Base-by-base conservation (phyloP, 2,113 vertebrate genomes). In the Lanius collurio region DNA sequence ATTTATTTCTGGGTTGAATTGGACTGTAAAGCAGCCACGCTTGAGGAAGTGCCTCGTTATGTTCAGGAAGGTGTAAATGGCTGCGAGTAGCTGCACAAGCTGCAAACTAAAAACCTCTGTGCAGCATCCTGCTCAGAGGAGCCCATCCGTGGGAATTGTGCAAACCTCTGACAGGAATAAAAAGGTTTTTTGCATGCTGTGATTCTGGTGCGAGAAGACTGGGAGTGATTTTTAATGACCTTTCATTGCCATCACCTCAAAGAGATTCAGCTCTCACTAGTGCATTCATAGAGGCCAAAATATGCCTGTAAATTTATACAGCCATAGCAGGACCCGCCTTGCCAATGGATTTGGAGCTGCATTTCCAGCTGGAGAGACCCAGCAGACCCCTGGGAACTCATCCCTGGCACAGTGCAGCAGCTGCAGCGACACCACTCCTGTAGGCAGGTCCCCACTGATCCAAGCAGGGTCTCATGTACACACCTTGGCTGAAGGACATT, bases 21-120 rank as follows among this genome's bases (percentile, higher is more conserved):
- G 62, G 74, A 60, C 89, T 91, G 79, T 92, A 68, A 60, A 95
- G 79, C 65, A 62, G 87, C 87, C 75, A 87, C 4, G 5, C 91
- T 93, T 78, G 76, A 89, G 89, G 47, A 92, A 60, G 80, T 89
- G 67, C 53, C 83, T 77, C 33, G 28, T 56, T 56, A 53, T 20
- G 74, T 86, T 73, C 81, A 57, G 73, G 39, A 90, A 95, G 91
- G 94, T 94, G 87, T 65, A 92, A 94, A 76, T 64, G 91, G 87
- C 67, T 63, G 81, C 37, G 2, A 41, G 70, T 50, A 71, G 53
- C 63, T 65, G 90, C 87, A 47, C 50, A 77, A 86, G 87, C 68
- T 90, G 75, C 79, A 60, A 81, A 77, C 52, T 47, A 10, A 83
- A 93, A 84, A 23, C 49, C 77, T 87, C 53, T 39, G 69, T 0